Conservation (phyloP, 1,140 invertebrate species). For the Theocolax elegans region DNA sequence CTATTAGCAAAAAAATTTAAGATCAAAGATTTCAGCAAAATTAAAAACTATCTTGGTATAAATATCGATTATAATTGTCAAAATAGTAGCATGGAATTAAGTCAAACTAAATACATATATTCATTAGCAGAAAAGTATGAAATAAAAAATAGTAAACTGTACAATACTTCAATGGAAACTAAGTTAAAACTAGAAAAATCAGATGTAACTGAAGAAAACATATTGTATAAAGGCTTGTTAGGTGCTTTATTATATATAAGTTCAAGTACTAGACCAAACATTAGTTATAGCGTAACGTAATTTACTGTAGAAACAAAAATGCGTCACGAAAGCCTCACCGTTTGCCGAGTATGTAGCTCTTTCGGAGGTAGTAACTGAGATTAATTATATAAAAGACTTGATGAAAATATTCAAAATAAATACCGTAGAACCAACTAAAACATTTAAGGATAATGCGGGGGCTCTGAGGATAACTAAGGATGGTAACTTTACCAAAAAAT, state of each 20-base stretch:
- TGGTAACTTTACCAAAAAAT: not conserved
- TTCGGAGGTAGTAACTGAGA: not conserved
- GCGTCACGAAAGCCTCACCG: too few species aligned
- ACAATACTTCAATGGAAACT: conserved; percentile 60
- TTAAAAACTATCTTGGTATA: conserved; percentile 45
- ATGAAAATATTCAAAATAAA: not conserved
- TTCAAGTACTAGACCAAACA: conserved; percentile 59
- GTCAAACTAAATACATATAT: conserved; percentile 60
- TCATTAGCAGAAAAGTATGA: conserved; percentile 57
- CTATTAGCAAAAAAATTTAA: too few species aligned
- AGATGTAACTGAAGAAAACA: not conserved
- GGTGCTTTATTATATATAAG: conserved; percentile 61
- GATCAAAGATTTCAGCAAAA: too few species aligned
- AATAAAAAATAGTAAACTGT: conserved; percentile 48
- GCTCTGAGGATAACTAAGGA: not conserved
- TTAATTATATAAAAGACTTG: not conserved
- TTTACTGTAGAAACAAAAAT: too few species aligned
- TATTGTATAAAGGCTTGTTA: conserved; percentile 57
- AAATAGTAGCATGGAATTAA: conserved; percentile 51
- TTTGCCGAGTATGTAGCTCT: not conserved
- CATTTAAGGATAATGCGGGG: not conserved
- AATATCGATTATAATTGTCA: conserved; percentile 54
- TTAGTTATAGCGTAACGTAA: conserved; percentile 44
- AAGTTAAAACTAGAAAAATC: conserved; percentile 56
- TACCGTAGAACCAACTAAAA: not conserved